These are phyloP conservation scores for Melitaea athalia DNA, from an alignment of 2,888 invertebrate genomes.

Conservation along the genomic window DNA sequence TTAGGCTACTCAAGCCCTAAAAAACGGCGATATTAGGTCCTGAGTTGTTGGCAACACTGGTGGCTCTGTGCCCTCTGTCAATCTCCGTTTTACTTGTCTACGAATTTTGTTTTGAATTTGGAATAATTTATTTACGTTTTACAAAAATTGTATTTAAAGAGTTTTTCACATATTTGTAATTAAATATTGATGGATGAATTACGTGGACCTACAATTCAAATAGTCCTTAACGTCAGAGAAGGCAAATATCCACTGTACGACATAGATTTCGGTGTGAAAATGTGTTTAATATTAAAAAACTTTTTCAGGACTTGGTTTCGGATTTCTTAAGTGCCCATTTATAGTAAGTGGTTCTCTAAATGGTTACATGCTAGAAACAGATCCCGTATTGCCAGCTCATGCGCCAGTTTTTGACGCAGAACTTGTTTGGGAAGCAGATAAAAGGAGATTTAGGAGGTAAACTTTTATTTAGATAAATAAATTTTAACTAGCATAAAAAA, in stretches of 20 bases:
- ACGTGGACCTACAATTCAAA: slow-evolving; percentile 83
- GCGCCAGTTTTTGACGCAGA: slow-evolving; percentile 87
- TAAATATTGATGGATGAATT: slow-evolving; percentile 83
- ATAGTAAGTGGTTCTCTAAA: slow-evolving; percentile 84
- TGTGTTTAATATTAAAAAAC: neutral
- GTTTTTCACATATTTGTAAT: slow-evolving; percentile 45
- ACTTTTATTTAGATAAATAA: slow-evolving; percentile 16
- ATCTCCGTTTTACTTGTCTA: slow-evolving; percentile 3
- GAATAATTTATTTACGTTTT: slow-evolving; percentile 59
- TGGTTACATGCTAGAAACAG: slow-evolving; percentile 86
- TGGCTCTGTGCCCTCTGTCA: neutral
- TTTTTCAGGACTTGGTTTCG: slow-evolving; percentile 80
- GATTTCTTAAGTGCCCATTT: slow-evolving; percentile 79
- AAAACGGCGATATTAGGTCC: too few relatives aligned
- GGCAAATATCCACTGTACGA: slow-evolving; percentile 59
- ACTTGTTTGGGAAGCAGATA: slow-evolving; percentile 90
- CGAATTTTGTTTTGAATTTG: slow-evolving; percentile 37
- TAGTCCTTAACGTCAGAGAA: slow-evolving; percentile 86
- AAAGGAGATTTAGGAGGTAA: slow-evolving; percentile 85
- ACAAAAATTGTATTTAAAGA: slow-evolving; percentile 55
- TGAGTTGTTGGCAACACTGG: neutral
- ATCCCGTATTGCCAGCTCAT: slow-evolving; percentile 81
- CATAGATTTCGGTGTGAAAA: neutral
- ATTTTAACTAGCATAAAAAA: neutral
- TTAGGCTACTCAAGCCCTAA: too few relatives aligned